Evolutionary conservation across 2,888 invertebrate genomes (phyloP).

Genomic region (Pseudococcus longispinus): DNA sequence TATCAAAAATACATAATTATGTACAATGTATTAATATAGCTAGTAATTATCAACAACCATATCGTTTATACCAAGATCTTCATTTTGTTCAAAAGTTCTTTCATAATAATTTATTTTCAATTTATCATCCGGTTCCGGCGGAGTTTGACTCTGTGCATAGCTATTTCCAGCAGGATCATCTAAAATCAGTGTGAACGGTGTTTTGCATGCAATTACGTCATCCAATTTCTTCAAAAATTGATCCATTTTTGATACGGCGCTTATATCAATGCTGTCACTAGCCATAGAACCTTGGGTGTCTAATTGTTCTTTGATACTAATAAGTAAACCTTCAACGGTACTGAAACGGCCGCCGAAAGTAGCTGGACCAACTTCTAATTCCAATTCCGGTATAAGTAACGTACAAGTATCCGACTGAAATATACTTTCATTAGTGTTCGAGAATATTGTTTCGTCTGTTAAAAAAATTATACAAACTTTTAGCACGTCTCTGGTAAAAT

Average conservation of each 20-base stretch:
- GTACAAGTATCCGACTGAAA: slow-evolving; percentile 79
- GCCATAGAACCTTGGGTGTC: slow-evolving; percentile 71
- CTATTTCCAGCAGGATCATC: slow-evolving; percentile 99
- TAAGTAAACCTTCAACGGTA: slow-evolving; percentile 89
- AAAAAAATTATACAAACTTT: slow-evolving; percentile 69
- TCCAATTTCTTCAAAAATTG: slow-evolving; percentile 73
- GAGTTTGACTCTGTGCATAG: slow-evolving; percentile 84
- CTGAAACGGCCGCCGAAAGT: slow-evolving; percentile 93
- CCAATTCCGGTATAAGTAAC: slow-evolving; percentile 84
- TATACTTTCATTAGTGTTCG: not conserved
- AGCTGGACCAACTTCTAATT: slow-evolving; percentile 82
- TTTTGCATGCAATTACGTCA: slow-evolving; percentile 70
- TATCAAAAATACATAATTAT: not conserved
- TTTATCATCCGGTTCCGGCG: slow-evolving; percentile 73
- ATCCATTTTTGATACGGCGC: slow-evolving; percentile 66
- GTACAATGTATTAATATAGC: slow-evolving; percentile 57
- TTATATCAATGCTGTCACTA: slow-evolving; percentile 75
- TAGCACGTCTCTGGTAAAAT: slow-evolving; percentile 90
- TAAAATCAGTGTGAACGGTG: slow-evolving; percentile 76
- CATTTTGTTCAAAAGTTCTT: slow-evolving; percentile 88
- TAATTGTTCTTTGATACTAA: slow-evolving; percentile 80
- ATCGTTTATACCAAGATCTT: slow-evolving; percentile 92
- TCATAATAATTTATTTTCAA: slow-evolving; percentile 82
- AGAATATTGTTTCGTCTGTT: not conserved
- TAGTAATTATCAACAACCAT: slow-evolving; percentile 90